Base-by-base conservation (phyloP, 2,113 vertebrate genomes). In the Vimba vimba region DNA sequence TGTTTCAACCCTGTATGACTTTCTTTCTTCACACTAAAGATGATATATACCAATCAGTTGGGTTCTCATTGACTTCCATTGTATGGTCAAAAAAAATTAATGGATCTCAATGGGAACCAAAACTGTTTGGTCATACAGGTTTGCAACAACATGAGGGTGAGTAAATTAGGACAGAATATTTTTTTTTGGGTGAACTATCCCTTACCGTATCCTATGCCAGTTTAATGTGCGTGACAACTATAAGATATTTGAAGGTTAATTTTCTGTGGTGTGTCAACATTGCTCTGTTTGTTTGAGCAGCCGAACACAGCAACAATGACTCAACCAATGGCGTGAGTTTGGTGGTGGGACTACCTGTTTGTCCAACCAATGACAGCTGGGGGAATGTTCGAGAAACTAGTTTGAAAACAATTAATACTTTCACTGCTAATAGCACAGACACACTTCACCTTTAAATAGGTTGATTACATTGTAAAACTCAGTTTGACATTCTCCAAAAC, bases 231-330 rank as follows among this genome's bases (percentile, higher is more conserved):
- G 12, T 17, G 12, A 73, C 2, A 73, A 1, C 36, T 36, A 52
- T 21, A 23, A 25, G 0, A 47, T 15, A 75, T 50, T 75, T 47
- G 12, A 25, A 47, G 43, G n/a, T 74, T 74, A 15, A 74, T 47
- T 74, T 74, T 50, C 45, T 76, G 43, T 76, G 73, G n/a, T 25
- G 0, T 27, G 13, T 76, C 74, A 21, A 52, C 8, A 19, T 21
- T 55, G 36, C 36, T 39, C 17, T 12, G 50, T 33, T 77, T 77
- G 50, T 55, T 55, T 33, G 75, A 77, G 17, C 17, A 50, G 74
- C n/a, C 43, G 12, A 76, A 76, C 74, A 76, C 74, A 10, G 15
- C 13, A 77, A 55, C 75, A 55, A 27, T 77, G 75, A 77, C 74
- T 77, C 43, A 76, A 52, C 47, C 25, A 52, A 52, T 77, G 8